These are phyloP conservation scores for Chironomus tentans DNA, from an alignment of 2,888 invertebrate genomes.

Conservation along the genomic window DNA sequence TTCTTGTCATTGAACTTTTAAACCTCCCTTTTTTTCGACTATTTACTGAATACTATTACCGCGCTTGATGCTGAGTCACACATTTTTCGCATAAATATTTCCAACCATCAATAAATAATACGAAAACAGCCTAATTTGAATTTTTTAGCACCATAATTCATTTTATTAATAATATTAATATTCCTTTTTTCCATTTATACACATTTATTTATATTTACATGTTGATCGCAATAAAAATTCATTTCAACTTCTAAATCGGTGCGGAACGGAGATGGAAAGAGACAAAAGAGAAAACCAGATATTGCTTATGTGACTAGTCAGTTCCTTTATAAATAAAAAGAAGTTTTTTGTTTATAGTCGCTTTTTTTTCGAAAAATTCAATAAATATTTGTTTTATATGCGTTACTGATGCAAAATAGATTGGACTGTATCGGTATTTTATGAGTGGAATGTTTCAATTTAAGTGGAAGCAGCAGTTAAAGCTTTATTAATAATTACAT, in stretches of 20 bases:
- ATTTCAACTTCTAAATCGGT: not conserved
- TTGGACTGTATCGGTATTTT: no score
- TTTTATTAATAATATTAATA: not conserved
- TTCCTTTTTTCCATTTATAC: not conserved
- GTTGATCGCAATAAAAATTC: not conserved
- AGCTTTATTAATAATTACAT: no score
- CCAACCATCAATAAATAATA: not conserved
- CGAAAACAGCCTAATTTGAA: not conserved
- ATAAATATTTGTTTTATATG: no score
- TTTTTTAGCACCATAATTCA: slow-evolving; percentile 8
- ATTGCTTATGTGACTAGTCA: no score
- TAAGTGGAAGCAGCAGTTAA: no score
- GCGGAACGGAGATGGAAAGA: not conserved
- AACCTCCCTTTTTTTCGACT: not conserved
- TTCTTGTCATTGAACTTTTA: not conserved
- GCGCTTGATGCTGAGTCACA: not conserved
- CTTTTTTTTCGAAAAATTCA: no score
- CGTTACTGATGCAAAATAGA: no score
- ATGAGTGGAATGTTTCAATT: no score
- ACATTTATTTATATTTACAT: not conserved
- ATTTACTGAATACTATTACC: not conserved
- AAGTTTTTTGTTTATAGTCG: no score
- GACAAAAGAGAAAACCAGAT: not conserved
- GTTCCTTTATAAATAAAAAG: no score
- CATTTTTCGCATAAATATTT: no score